Percentiles rank a stretch among this genome's conserved stretches.
Evolutionary conservation across 2,888 invertebrate species (phyloP).

Genomic region (Phalangium opilio): DNA sequence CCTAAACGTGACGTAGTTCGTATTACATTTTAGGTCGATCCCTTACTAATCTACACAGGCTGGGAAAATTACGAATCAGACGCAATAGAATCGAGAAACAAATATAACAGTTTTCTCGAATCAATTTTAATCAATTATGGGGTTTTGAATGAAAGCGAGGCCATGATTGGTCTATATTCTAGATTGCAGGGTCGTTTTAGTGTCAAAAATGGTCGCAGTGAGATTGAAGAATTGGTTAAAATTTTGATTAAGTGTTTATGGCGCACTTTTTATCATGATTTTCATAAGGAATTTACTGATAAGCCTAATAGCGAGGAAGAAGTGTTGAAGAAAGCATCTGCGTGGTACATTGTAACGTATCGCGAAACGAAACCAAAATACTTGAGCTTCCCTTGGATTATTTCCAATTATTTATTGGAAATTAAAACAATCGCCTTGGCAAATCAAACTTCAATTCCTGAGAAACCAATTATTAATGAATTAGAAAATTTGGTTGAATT

Average conservation of each 20-base stretch:
- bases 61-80: slow-evolving; percentile 15
- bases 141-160: slow-evolving; percentile 14
- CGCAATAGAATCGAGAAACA: slow-evolving; percentile 11
- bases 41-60: slow-evolving; percentile 11
- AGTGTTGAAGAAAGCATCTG: slow-evolving; percentile 11
- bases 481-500: no score
- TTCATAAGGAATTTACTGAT: slow-evolving; percentile 9
- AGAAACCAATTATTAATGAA: no score
- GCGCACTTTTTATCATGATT: slow-evolving; percentile 8
- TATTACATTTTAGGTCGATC: slow-evolving; percentile 9
- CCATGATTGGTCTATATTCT: slow-evolving; percentile 12
- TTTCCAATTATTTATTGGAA: slow-evolving; percentile 8
- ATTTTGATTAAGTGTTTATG: slow-evolving; percentile 7
- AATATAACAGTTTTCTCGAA: slow-evolving; percentile 9
- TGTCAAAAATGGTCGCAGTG: slow-evolving; percentile 9
- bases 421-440: slow-evolving; percentile 3
- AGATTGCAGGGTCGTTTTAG: slow-evolving; percentile 12
- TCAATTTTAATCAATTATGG: slow-evolving; percentile 16
- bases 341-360: slow-evolving; percentile 14
- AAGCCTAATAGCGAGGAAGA: background rate
- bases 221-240: slow-evolving; percentile 10
- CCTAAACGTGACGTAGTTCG: background rate
- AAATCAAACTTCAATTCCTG: no score
- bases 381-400: slow-evolving; percentile 14
- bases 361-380: slow-evolving; percentile 5